Base-by-base conservation (phyloP, 2,113 vertebrate species). In the Gila orcuttii region DNA sequence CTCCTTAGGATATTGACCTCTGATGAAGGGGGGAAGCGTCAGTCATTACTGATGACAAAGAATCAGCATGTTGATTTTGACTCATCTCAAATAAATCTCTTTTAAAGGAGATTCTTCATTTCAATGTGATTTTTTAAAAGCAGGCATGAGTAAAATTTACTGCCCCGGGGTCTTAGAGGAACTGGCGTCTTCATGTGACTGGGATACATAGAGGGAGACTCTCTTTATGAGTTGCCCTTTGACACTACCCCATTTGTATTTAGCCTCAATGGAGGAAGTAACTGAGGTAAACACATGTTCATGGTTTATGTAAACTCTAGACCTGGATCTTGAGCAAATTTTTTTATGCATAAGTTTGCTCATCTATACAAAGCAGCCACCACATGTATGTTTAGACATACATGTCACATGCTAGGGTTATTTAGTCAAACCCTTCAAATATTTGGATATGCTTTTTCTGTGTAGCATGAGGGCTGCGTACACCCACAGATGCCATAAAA, bases 171-270 rank as follows among this genome's bases (percentile, higher is more conserved):
- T n/a, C 52, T 79, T 59, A n/a, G 52, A 74, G 52, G 52, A 36
- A n/a, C 76, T 79, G 47, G 9, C 11, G 3, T n/a, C 13, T 74
- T 75, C 12, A 17, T 50, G 25, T 77, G 15, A 52, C 77, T 11
- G 23, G 12, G 17, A 76, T n/a, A 82, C 21, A 25, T 3, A 25
- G 15, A 76, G 36, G 28, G 36, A 84, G 7, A 64, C 52, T 62
- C 17, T 79, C 59, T 80, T 66, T 80, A 80, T 80, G 79, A 66
- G 79, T 80, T 47, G 39, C 8, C n/a, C 59, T 80, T 64, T 31
- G n/a, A 15, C 36, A 64, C 59, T 21, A 47, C 36, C 79, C 39
- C 39, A 66, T 64, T 80, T 47, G n/a, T 4, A 28, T 80, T 80
- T 66, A 79, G 55, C 57, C 77, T 79, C 23, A 25, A 2, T 79